These are phyloP conservation scores for Lepidocolaptes lacrymiger DNA, from an alignment of 2,797 vertebrate genomes.

Conservation along the genomic window DNA sequence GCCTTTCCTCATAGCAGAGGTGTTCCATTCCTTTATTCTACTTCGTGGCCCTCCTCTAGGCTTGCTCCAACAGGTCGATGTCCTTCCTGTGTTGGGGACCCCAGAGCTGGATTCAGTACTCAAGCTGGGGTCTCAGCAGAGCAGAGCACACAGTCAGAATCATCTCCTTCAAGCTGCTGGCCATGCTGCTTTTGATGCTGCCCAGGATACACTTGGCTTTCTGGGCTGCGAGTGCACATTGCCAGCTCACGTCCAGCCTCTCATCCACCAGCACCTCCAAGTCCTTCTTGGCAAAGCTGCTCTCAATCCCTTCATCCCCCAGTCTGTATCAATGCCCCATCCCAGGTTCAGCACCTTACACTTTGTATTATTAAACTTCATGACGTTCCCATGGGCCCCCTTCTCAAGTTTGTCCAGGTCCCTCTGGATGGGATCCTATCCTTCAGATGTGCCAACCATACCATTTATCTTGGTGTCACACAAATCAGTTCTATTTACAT, in stretches of 20 bases:
- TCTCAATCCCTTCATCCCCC: rapidly evolving
- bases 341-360: background rate
- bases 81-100: background rate
- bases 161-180: rapidly evolving
- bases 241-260: too few relatives aligned
- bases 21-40: background rate
- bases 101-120: background rate
- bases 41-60: background rate
- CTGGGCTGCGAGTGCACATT: rapidly evolving
- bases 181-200: rapidly evolving
- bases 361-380: background rate
- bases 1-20: background rate
- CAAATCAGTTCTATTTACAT: background rate
- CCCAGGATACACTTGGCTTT: background rate
- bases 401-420: background rate
- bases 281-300: background rate
- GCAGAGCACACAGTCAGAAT: background rate
- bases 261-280: background rate
- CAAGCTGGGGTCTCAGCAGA: background rate
- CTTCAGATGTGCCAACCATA: background rate
- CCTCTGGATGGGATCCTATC: background rate
- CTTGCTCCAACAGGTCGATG: background rate
- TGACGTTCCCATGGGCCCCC: background rate
- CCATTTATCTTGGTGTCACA: background rate
- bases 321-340: rapidly evolving